Conservation (phyloP, 1,140 invertebrate species). For the Steinernema khuongi region DNA sequence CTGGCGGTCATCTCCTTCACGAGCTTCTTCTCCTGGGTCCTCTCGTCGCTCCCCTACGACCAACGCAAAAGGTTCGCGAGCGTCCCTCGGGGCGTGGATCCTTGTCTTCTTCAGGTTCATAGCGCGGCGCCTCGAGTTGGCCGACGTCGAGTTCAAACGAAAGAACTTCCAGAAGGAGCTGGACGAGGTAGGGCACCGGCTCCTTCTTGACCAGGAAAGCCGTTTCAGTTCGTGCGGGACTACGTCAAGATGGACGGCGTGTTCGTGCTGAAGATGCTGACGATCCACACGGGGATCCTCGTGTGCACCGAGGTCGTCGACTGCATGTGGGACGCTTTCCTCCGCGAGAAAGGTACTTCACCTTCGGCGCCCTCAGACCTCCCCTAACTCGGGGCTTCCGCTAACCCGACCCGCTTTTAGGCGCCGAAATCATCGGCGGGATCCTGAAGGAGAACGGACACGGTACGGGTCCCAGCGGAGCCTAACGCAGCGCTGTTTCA, state of each 20-base stretch:
- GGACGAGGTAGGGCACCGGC: constrained; percentile 32
- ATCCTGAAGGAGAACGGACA: constrained; percentile 31
- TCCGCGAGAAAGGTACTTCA: constrained; percentile 25
- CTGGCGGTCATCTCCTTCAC: constrained; percentile 60
- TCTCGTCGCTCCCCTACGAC: constrained; percentile 42
- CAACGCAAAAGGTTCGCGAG: constrained; percentile 21
- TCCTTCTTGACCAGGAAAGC: neutral
- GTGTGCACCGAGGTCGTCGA: constrained; percentile 49
- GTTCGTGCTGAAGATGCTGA: constrained; percentile 55
- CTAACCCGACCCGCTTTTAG: constrained; percentile 10
- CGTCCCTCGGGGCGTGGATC: neutral
- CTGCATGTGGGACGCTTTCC: constrained; percentile 45
- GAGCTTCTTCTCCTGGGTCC: constrained; percentile 45
- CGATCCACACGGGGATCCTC: constrained; percentile 51
- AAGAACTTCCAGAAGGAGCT: constrained; percentile 40
- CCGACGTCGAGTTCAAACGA: constrained; percentile 54
- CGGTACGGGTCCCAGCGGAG: neutral
- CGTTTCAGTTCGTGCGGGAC: constrained; percentile 48
- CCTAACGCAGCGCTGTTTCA: neutral
- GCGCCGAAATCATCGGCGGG: constrained; percentile 1
- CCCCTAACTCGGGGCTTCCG: constrained; percentile 8
- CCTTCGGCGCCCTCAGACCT: neutral
- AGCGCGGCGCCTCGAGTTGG: constrained; percentile 52
- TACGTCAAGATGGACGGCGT: constrained; percentile 55
- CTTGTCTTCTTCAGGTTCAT: constrained; percentile 49